Base-by-base conservation (phyloP, 2,797 vertebrate species). In the Macropus fuliginosus region DNA sequence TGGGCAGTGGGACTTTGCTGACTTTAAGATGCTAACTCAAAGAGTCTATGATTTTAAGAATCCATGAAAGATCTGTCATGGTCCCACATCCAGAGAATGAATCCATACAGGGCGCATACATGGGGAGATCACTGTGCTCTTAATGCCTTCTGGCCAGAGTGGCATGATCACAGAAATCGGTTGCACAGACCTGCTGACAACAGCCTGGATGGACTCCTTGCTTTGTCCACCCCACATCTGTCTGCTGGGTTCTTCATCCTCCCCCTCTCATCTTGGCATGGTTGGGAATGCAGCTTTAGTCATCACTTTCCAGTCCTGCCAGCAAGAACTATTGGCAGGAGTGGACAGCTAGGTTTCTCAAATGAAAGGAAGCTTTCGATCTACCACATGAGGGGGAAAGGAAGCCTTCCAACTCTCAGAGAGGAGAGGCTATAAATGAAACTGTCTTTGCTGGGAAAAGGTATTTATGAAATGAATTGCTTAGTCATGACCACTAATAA, bases 401-500 rank as follows among this genome's bases (percentile, higher is more conserved):
- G 55, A 95, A 97, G 92, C 87, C 93, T 94, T 96, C 93, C 92
- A 13, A 59, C 91, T 91, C 90, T 93, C 95, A 52, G 62, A 46
- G 54, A 97, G 91, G 31, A 28, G 90, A 81, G 0, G 8, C 46
- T 91, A 52, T 56, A 55, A 95, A 93, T 54, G 91, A 95, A 95
- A 95, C 62, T 92, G 91, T 93, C 94, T 92, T 66, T 95, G 92
- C 46, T 34, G 55, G 93, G 81, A 93, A 91, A 95, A 96, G 93
- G 59, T 46, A 62, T 55, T 96, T 95, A 94, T 94, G 95, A 96
- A 95, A 81, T 81, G 50, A 95, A 90, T 40, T 95, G 62, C 59
- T 81, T 91, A 91, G 62, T 56, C 90, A 93, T 57, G 54, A 94
- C 59, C 29, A 13, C 55, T 56, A 18, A 50, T 90, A 87, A 57